Conservation (phyloP, 2,797 vertebrate genomes). For the Manis pentadactyla region DNA sequence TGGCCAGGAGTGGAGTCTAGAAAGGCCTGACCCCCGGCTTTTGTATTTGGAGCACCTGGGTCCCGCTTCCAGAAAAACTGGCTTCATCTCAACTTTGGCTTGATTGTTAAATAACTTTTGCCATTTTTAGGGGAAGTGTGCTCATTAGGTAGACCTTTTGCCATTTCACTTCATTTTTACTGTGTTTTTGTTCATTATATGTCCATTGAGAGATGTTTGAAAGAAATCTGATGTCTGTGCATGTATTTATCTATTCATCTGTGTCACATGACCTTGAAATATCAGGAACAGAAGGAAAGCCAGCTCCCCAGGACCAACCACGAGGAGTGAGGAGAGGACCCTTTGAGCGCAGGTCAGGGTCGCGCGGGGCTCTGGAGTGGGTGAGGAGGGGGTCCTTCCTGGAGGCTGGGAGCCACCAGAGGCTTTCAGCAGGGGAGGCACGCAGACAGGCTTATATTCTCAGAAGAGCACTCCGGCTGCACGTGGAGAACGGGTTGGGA, state of each 20-base stretch:
- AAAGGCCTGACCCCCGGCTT: background rate
- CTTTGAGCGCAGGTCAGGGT: no score
- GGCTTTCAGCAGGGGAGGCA: accelerated
- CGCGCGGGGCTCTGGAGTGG: accelerated
- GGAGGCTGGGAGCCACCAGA: accelerated
- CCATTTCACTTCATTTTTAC: background rate
- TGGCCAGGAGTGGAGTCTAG: background rate
- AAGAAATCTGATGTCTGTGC: background rate
- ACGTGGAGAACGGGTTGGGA: background rate
- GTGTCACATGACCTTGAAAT: background rate
- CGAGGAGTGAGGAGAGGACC: background rate
- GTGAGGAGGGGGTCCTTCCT: no score
- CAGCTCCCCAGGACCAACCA: background rate
- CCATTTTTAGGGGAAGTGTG: accelerated
- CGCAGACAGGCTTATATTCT: accelerated
- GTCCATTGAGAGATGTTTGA: no score
- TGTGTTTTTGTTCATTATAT: background rate
- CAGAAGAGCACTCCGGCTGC: background rate
- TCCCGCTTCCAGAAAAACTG: background rate
- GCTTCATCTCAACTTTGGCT: background rate
- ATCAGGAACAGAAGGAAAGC: background rate
- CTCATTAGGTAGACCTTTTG: background rate
- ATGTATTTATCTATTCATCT: background rate
- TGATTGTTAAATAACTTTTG: no score
- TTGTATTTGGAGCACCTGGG: background rate